phyloP scores from a whole-genome alignment of 2,113 vertebrate species.

The Mobula birostris region DNA sequence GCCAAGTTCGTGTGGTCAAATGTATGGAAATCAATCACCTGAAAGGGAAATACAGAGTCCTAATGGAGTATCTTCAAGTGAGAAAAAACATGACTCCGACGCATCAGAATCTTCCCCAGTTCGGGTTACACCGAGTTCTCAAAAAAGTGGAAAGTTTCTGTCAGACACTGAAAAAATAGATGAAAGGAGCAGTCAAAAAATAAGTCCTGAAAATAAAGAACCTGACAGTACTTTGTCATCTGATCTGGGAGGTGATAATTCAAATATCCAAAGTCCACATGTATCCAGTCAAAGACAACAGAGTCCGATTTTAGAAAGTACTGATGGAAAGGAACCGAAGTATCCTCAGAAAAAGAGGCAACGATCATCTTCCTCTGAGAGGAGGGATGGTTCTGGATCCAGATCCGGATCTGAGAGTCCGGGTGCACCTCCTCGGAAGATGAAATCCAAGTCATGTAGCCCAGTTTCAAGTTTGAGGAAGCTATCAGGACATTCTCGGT shows the following conservation, averaged over 20 bases:
- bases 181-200: conserved; percentile 18
- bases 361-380: conserved; percentile 16
- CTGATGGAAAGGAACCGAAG: background rate
- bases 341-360: conserved; percentile 15
- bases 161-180: conserved; percentile 25
- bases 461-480: conserved; percentile 11
- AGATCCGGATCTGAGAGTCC: background rate
- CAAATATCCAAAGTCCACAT: conserved; percentile 34
- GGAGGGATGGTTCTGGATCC: background rate
- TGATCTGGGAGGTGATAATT: conserved; percentile 3
- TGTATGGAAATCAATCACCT: background rate
- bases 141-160: conserved; percentile 14
- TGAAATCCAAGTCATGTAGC: background rate
- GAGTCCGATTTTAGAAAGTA: conserved; percentile 11
- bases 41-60: background rate
- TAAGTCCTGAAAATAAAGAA: conserved; percentile 30
- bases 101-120: background rate
- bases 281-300: conserved; percentile 25
- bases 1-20: background rate
- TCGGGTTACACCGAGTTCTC: conserved; percentile 28
- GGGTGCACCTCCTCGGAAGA: conserved; percentile 16
- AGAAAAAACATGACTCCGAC: conserved; percentile 2
- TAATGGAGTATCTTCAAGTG: conserved; percentile 31
- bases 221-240: conserved; percentile 30
- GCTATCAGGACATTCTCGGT: background rate